Evolutionary conservation across 1,140 invertebrate species (phyloP).

Genomic region (Lysiphlebus fabarum): DNA sequence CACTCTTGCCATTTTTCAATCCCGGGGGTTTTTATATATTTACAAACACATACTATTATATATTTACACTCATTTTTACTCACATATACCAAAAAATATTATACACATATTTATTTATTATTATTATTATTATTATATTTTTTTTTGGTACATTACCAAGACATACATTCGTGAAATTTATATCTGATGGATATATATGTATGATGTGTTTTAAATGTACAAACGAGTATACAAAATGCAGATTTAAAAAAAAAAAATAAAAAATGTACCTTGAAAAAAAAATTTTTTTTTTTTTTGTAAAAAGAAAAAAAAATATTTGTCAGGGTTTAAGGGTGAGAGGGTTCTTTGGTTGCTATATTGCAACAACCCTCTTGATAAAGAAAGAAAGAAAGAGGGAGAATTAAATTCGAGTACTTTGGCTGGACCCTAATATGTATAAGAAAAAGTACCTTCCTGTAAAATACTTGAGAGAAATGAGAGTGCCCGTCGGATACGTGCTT

Average conservation of each 20-base stretch:
- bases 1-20: not conserved
- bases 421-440: slow-evolving; percentile 12
- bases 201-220: slow-evolving; percentile 25
- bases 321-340: slow-evolving; percentile 1
- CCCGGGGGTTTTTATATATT: no score
- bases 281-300: not conserved
- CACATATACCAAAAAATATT: no score
- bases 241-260: no score
- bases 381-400: no score
- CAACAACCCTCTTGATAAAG: no score
- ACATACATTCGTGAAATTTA: not conserved
- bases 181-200: not conserved
- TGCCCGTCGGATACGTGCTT: slow-evolving; percentile 17
- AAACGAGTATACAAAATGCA: not conserved
- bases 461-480: slow-evolving; percentile 5
- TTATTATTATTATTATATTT: no score
- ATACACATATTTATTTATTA: not conserved
- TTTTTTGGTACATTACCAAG: no score
- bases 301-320: no score
- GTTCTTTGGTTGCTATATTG: slow-evolving; percentile 3
- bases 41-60: no score
- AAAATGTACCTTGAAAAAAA: no score
- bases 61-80: slow-evolving; percentile 1
- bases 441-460: slow-evolving; percentile 1
- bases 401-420: not conserved